phyloP scores from a whole-genome alignment of 1,140 invertebrate genomes.

The Drosophila guanche region DNA sequence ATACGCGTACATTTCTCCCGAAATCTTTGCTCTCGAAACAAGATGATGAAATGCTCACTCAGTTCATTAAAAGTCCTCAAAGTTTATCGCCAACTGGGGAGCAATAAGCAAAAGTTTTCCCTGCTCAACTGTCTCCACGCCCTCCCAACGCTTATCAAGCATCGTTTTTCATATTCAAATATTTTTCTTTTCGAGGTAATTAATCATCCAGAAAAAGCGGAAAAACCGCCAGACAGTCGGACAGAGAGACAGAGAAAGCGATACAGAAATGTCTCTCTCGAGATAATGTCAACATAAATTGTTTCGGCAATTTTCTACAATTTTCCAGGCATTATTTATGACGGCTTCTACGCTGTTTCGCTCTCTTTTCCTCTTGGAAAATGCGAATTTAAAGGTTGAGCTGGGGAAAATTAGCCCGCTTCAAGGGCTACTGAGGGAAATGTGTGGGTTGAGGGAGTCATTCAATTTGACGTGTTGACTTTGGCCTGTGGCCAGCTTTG shows the following conservation, averaged over 20 bases:
- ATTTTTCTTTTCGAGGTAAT: conserved; percentile 56
- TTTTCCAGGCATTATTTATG: conserved; percentile 73
- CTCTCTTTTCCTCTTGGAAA: conserved; percentile 9
- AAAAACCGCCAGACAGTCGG: conserved; percentile 9
- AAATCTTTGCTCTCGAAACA: conserved; percentile 16
- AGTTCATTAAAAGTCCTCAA: conserved; percentile 61
- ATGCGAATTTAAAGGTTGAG: conserved; percentile 36
- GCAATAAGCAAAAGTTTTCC: conserved; percentile 62
- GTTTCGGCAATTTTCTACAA: conserved; percentile 78
- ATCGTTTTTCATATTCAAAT: conserved; percentile 81
- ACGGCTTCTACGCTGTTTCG: conserved; percentile 29
- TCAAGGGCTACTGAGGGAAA: not conserved
- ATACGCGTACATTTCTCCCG: too few relatives aligned
- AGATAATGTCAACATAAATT: conserved; percentile 82
- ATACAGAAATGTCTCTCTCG: conserved; percentile 72
- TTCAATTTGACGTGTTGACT: conserved; percentile 68
- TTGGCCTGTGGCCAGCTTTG: conserved; percentile 56
- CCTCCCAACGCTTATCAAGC: conserved; percentile 46
- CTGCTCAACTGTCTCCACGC: not conserved
- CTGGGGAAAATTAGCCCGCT: conserved; percentile 56
- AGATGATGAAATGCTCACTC: conserved; percentile 64
- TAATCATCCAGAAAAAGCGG: conserved; percentile 56
- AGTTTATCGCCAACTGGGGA: conserved; percentile 72
- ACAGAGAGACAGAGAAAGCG: conserved; percentile 8
- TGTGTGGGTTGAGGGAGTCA: not conserved